Evolutionary conservation across 1,140 invertebrate species (phyloP), one percentile per base, ranked within the genome.

Genomic region (Elymnias hypermnestra): DNA sequence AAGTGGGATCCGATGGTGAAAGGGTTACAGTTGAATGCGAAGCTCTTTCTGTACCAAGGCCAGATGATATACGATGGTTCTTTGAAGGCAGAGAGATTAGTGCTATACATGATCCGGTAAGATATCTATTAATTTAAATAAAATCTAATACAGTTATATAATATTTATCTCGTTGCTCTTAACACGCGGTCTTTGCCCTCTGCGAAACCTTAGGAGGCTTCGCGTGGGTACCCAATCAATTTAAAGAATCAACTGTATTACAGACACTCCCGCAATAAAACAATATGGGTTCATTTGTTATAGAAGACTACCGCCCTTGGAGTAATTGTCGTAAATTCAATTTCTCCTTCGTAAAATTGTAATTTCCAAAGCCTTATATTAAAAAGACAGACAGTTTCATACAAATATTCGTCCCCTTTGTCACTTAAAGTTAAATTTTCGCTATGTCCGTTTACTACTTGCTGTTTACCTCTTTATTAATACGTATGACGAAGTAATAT

Each of bases 11-110:
- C 3, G 89, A 91, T 53, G 94, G 94, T 0, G 94, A 94, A 55
- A 91, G 88, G 9, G 92, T 93, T 0, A 89, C 92, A 66, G 89
- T 98, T 7, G 95, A 97, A 83, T 98, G 97, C 77, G 87, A 91
- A 23, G 93, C 94, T 5, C 89, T 93, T 51, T 95, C 95, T 15
- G 93, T 98, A 51, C 97, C 97, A 10, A 92, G 92, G 63, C 95
- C 96, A 9, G 92, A 94, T 61, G 89, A 92, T 36, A 92, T 98
- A 4, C 75, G 91, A n/a, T 96, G 94, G 94, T 93, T 90, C 45
- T 95, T 93, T 65, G 92, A 92, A 71, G 94, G 94, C 49, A 90
- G 91, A 53, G 91, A 94, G 75, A 92, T 97, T 46, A 94, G 94
- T 77, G 78, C 78, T 45, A 84, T 85, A 13, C 79, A 83, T 1